Conservation (phyloP, 30 jellyfish, hydroid and myxozoan genomes). For the Nemopilema nomurai region DNA sequence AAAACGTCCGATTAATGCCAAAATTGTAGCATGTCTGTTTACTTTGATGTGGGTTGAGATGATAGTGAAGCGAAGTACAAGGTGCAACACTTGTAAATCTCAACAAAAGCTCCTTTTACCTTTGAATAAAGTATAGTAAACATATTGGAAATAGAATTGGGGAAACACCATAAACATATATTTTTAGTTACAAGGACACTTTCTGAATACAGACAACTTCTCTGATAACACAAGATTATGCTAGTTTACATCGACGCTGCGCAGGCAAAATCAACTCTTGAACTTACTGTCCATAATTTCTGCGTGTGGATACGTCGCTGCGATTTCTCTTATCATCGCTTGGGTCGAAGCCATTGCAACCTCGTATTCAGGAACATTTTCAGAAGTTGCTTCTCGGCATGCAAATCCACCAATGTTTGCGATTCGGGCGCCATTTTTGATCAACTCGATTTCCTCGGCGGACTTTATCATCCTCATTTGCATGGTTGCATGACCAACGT, state of each 20-base stretch:
- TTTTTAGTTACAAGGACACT: too few species aligned
- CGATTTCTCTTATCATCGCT: constrained; percentile 84
- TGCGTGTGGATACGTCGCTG: constrained; percentile 73
- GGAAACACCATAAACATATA: too few species aligned
- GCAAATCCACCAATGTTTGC: constrained; percentile 89
- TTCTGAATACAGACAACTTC: background rate
- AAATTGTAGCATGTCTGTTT: too few species aligned
- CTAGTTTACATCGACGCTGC: background rate
- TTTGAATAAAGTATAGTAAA: too few species aligned
- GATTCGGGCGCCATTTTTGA: constrained; percentile 78
- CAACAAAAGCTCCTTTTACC: too few species aligned
- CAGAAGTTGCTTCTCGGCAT: constrained; percentile 64
- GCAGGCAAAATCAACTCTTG: background rate
- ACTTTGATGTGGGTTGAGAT: too few species aligned
- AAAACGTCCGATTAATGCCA: too few species aligned
- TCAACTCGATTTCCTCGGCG: constrained; percentile 84
- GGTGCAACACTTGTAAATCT: too few species aligned
- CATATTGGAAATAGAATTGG: too few species aligned
- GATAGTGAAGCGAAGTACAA: too few species aligned
- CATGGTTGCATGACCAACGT: constrained; percentile 76
- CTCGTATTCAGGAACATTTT: constrained; percentile 81
- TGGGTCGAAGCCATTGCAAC: constrained; percentile 76
- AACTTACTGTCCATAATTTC: constrained; percentile 87
- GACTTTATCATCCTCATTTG: constrained; percentile 74
- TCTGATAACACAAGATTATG: background rate